Base-by-base conservation (phyloP, 1,140 invertebrate genomes). In the Drosophila insularis region DNA sequence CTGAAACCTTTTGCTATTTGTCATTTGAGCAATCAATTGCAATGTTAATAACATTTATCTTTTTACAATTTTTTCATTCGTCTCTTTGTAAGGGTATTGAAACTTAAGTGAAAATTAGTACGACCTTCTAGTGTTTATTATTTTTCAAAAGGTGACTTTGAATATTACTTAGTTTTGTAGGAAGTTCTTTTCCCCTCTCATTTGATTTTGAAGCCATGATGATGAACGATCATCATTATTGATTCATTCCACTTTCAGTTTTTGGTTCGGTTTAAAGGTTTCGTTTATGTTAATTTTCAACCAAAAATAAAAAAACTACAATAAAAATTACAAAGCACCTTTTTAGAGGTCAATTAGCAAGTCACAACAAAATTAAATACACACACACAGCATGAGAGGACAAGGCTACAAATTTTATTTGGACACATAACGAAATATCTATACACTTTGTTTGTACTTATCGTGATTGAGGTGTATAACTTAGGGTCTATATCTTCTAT, bases 341-440 rank as follows among this genome's bases (percentile, higher is more conserved):
- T 37, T 80, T 89, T 87, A 66, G 84, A 87, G 82, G 82, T 89
- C 82, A 87, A 86, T 86, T 86, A 87, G 75, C 69, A 66, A 81
- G 67, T 78, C 73, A 71, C 72, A 80, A 73, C 54, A 50, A 17
- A 63, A 71, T 46, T 60, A 61, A 64, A 63, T 60, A 43, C 53
- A 58, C 32, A 59, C 43, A 58, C 32, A 59, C 56, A 71, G 56
- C 62, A 39, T 72, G 19, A 40, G 53, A 21, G 43, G 43, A 19
- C 43, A 50, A 50, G 43, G 43, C 43, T 50, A 11, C 27, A 21
- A 21, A 11, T 50, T 50, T 21, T 7, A 6, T 7, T 8, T 11
- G 8, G 0, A 4, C 8, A 50, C 0, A 21, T 50, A 19, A 21
- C 43, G 43, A 50, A 19, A 1, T 50, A 21, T 50, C 3, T 50